These are phyloP conservation scores for Phortica okadai DNA, from an alignment of 2,888 invertebrate species.

Conservation along the genomic window DNA sequence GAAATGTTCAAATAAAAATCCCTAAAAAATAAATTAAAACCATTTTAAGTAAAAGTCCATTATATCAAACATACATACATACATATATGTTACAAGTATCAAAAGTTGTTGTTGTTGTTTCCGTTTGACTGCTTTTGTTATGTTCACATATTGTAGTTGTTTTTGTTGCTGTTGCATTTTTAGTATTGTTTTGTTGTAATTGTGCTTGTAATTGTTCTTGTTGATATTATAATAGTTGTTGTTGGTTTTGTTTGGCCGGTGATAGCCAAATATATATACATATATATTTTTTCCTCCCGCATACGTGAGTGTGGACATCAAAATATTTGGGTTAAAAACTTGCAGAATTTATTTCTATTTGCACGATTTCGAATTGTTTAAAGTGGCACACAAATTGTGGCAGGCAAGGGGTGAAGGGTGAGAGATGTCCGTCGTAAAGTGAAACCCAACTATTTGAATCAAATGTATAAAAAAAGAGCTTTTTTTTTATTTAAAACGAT, in stretches of 20 bases:
- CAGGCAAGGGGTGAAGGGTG: not conserved
- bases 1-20: not conserved
- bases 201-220: constrained; percentile 42
- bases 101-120: constrained; percentile 34
- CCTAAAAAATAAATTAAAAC: constrained; percentile 26
- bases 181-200: constrained; percentile 52
- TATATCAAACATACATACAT: constrained; percentile 44
- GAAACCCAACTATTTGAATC: not conserved
- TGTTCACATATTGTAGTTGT: constrained; percentile 30
- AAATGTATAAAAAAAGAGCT: not conserved
- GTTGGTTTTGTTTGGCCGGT: constrained; percentile 38
- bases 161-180: constrained; percentile 38
- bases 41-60: constrained; percentile 54
- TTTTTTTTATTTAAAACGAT: constrained; percentile 15
- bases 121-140: not conserved
- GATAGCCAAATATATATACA: constrained; percentile 50
- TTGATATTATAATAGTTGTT: constrained; percentile 34
- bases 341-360: constrained; percentile 44
- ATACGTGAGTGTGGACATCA: not conserved
- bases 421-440: not conserved
- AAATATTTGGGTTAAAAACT: constrained; percentile 70
- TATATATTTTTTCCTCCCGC: not conserved
- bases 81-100: constrained; percentile 24
- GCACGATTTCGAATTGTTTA: not conserved
- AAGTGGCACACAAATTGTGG: not conserved